Base-by-base conservation (phyloP, 1,140 invertebrate species). In the Papilio polytes region DNA sequence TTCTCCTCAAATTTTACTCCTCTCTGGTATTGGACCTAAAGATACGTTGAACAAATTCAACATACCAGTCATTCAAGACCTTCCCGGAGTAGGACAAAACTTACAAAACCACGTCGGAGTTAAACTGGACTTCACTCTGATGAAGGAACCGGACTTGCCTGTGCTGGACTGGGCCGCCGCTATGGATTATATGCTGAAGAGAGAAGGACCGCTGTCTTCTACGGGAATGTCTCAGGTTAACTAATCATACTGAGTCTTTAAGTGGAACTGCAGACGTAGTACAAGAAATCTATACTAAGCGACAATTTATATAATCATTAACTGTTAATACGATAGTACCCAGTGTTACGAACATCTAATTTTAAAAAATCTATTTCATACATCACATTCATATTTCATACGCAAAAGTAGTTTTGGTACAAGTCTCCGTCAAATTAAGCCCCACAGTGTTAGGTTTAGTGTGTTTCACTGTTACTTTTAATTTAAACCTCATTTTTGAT, bases 41-140 rank as follows among this genome's bases (percentile, higher is more conserved):
- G 94, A 96, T n/a, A 96, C 97, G 76, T 90, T 91, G 72, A 95
- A 96, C 48, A 95, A 97, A 41, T 94, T 97, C 7, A 96, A 96
- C 0, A 96, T 98, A 7, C 95, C 95, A 0, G 95, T 97, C 0
- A 92, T 96, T 0, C 95, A 96, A 46, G 96, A 98, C 81, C 92
- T 98, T n/a, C 96, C 96, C 0, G 97, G 97, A 0, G 97, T 98
- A 3, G 97, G 97, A 0, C 95, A 96, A 81, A 98, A 98, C 87
- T 91, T 98, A 1, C 97, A 97, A 13, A 97, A 97, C 87, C 97
- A 97, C 84, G 96, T 97, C 0, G 96, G 97, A 0, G 96, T 96
- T 48, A 96, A 93, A 13, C 84, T 96, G 51, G 87, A 89, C 41
- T 96, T 95, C 81, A 90, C 86, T 0, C 80, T 96, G 81, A 92